Base-by-base conservation (phyloP, 1,140 invertebrate genomes). In the Ctenoplectra terminalis region DNA sequence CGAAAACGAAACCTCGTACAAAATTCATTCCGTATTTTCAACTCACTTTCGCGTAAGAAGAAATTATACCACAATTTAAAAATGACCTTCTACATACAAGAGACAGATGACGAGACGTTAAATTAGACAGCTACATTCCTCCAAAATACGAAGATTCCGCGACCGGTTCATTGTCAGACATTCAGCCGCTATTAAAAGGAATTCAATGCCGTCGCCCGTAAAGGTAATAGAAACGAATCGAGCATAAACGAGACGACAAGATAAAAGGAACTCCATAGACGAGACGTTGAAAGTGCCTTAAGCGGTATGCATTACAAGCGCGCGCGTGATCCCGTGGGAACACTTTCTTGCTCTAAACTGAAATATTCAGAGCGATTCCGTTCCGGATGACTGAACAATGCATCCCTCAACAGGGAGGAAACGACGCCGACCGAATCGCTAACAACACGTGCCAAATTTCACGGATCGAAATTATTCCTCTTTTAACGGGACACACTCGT, bases 221-320 rank as follows among this genome's bases (percentile, higher is more conserved):
- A 48, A 48, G 43, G 43, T 48, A 67, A 48, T 48, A 67, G 43
- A 48, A 67, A 67, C 43, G 43, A 48, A 67, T 46, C 40, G 40
- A 3, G n/a, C 20, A 37, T 17, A 20, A 54, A 56, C 34, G 29
- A 40, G 34, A 40, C 15, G 31, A 37, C 20, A 23, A 56, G 31
- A 37, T 54, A 67, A 26, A 71, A 71, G 50, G 17, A 40, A 26
- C 15, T 54, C 7, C 7, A 56, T 6, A 20, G 4, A 5, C 34
- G 8, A 26, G 26, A 26, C 34, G 15, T 37, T 71, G 7, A 37
- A 54, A 20, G 6, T 26, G 31, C 52, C 31, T 26, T 54, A 37
- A 54, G 34, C 37, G 48, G 13, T 63, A 63, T 37, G 34, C 31
- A 34, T 52, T n/a, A 66, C 40, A 46, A 2, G 8, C 40, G 34